Evolutionary conservation across 2,888 invertebrate species (phyloP), one percentile per base, ranked within the genome.

Genomic region (Eurytoma adleriae): DNA sequence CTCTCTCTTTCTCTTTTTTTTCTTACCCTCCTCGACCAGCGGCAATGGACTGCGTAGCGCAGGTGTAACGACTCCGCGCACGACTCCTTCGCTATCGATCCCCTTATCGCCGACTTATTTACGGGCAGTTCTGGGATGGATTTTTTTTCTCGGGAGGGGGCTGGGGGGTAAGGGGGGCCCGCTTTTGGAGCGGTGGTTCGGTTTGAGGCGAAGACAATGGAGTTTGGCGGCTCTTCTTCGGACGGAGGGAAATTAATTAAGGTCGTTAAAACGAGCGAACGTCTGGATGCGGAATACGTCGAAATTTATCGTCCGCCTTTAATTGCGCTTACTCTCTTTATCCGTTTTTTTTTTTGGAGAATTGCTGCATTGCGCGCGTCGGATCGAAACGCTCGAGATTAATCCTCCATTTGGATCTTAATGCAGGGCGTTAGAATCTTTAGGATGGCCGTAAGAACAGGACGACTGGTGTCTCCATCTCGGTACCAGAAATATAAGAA

Each of bases 31-130:
- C 20, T 20, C 20, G 20, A n/a, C 20, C 20, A 20, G 40, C 40
- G 40, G 87, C 88, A 88, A 87, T 88, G 84, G 85, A 88, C 83
- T 83, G 61, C 72, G 40, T 40, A 40, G 40, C 7, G 40, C 40
- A 40, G 40, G 40, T 40, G 40, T 40, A 40, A 40, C 10, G 40
- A 40, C 40, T 24, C 4, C 64, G 64, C 24, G 64, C 27, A 64
- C 27, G 64, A 64, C 40, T 10, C 40, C 40, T 40, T 40, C 40
- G 40, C 40, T 40, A 40, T 40, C 40, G 40, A 40, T 40, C 40
- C 40, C 10, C 40, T 40, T 40, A 40, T 40, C 40, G 40, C 40
- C 40, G 40, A 40, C 18, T 70, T 59, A 48, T 70, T 59, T 70
- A 70, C 40, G 40, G 30, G 30, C 30, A 30, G 30, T 30, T 7